These are phyloP conservation scores for Clitarchus hookeri DNA, from an alignment of 2,888 invertebrate species.

Conservation along the genomic window DNA sequence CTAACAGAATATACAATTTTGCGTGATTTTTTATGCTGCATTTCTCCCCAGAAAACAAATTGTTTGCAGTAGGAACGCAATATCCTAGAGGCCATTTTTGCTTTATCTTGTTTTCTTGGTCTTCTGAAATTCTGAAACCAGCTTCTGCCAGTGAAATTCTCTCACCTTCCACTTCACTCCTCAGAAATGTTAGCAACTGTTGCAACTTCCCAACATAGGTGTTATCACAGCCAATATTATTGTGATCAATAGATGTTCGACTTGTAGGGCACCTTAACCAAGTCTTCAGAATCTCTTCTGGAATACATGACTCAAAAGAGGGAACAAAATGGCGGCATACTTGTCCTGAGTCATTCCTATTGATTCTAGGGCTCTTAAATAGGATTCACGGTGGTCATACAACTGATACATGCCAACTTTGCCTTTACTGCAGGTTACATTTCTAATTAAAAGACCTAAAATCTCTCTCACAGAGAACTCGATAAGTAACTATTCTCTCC, in stretches of 20 bases:
- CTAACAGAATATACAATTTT: neutral
- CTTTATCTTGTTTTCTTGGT: neutral
- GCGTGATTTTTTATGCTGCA: neutral
- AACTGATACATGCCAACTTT: neutral
- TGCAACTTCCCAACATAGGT: neutral
- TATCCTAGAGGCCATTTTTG: neutral
- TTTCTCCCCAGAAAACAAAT: neutral
- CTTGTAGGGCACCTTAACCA: neutral
- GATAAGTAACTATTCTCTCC: neutral
- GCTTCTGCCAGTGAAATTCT: neutral
- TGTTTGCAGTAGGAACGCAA: neutral
- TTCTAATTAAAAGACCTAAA: neutral
- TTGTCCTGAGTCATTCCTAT: constrained; percentile 11
- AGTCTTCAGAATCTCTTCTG: neutral
- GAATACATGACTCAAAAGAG: neutral
- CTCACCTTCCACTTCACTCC: neutral
- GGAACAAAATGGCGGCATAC: neutral
- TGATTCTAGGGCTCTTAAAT: neutral
- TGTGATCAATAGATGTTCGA: neutral
- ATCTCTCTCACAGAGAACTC: neutral
- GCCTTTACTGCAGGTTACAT: neutral
- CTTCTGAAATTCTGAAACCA: neutral
- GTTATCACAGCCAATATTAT: neutral
- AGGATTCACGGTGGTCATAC: neutral
- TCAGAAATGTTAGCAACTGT: neutral